Conservation (phyloP, 2,888 invertebrate species). For the Pachycephus smyrnensis region DNA sequence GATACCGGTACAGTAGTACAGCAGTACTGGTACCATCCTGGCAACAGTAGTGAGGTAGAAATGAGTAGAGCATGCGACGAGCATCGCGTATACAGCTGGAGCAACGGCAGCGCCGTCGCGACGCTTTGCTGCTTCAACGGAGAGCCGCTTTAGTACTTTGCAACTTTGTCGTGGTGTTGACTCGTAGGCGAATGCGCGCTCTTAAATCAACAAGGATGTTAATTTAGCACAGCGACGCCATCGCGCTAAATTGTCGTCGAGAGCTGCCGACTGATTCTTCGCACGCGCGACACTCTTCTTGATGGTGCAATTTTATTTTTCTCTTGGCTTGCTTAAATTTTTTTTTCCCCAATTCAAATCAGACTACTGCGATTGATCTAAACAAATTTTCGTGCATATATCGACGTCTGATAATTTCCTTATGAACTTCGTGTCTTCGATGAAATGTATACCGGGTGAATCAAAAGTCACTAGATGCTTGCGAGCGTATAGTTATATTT, state of each 20-base stretch:
- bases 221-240: background rate
- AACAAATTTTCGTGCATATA: too few relatives aligned
- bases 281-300: background rate
- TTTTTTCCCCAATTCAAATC: background rate
- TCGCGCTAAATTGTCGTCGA: background rate
- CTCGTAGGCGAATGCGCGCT: slow-evolving; percentile 4
- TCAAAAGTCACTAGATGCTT: too few relatives aligned
- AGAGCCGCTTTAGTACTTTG: background rate
- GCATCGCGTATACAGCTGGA: background rate
- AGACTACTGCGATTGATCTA: too few relatives aligned
- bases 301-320: background rate
- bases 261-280: background rate
- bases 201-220: slow-evolving; percentile 8
- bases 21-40: background rate
- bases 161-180: background rate
- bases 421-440: too few relatives aligned
- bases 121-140: background rate
- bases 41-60: background rate
- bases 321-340: background rate
- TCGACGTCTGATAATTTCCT: too few relatives aligned
- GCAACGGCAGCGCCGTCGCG: background rate
- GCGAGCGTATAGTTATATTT: too few relatives aligned
- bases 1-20: background rate
- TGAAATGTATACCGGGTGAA: too few relatives aligned
- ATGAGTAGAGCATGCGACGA: background rate